A percentile compares a stretch with the other conserved stretches of the same genome.
Conservation (phyloP, 2,888 invertebrate genomes). For the Clistopyga incitator region DNA sequence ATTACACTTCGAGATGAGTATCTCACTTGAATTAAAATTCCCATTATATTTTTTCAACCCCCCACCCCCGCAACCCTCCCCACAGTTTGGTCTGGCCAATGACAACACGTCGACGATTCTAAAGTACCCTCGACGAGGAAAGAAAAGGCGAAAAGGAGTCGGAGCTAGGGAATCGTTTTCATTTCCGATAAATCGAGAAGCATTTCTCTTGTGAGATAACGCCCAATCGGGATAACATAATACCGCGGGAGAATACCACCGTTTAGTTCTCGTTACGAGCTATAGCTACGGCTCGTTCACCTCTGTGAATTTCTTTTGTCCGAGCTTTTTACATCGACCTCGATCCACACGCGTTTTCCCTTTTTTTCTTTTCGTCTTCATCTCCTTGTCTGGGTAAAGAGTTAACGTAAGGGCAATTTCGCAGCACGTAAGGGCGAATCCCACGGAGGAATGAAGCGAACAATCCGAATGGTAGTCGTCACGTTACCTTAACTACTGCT, state of each 20-base stretch:
- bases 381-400: background rate
- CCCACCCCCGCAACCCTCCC: background rate
- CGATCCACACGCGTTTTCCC: background rate
- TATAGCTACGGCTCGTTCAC: constrained; percentile 3
- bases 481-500: background rate
- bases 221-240: constrained; percentile 40
- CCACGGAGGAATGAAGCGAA: background rate
- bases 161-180: constrained; percentile 53
- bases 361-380: background rate
- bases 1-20: constrained; percentile 18
- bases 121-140: constrained; percentile 45
- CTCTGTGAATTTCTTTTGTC: constrained; percentile 24
- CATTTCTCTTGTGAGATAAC: constrained; percentile 51
- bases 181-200: constrained; percentile 51
- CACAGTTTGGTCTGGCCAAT: constrained; percentile 33
- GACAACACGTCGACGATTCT: constrained; percentile 44
- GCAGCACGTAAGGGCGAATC: background rate
- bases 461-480: background rate
- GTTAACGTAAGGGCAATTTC: background rate
- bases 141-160: constrained; percentile 25
- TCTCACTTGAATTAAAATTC: constrained; percentile 55
- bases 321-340: constrained; percentile 15
- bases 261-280: constrained; percentile 41
- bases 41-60: constrained; percentile 46
- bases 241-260: constrained; percentile 26